A percentile compares a stretch with the other conserved stretches of the same genome.
Conservation (phyloP, 92 coral and sea anemone species). For the Epizoanthus rinbou region DNA sequence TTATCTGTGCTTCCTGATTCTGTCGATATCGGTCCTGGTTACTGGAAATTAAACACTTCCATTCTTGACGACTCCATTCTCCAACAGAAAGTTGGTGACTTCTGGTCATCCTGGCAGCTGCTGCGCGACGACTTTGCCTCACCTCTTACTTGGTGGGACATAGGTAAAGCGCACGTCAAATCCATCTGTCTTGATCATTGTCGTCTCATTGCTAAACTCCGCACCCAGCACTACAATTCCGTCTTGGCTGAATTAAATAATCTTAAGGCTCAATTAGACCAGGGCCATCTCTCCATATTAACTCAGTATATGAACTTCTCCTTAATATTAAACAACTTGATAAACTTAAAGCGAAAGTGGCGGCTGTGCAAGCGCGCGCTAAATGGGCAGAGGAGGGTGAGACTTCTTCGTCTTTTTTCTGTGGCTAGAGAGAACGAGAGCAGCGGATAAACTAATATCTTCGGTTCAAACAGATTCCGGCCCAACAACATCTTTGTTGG, state of each 20-base stretch:
- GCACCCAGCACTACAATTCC: not conserved
- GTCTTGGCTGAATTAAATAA: not conserved
- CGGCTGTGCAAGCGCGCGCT: not conserved
- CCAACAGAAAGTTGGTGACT: not conserved
- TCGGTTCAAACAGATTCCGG: not conserved
- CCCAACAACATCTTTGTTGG: not conserved
- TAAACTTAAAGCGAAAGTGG: not conserved
- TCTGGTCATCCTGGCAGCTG: not conserved
- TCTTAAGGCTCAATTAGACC: not conserved
- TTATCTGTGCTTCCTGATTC: not conserved
- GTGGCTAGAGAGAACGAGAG: not conserved
- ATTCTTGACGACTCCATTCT: not conserved
- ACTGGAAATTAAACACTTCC: slow-evolving; percentile 16
- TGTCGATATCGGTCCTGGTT: not conserved
- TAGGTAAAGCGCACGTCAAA: not conserved
- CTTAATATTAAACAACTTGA: too few species aligned
- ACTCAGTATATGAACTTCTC: not conserved
- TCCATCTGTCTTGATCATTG: not conserved
- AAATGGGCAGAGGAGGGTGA: not conserved
- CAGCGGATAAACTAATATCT: not conserved
- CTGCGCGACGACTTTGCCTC: not conserved
- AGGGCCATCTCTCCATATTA: not conserved
- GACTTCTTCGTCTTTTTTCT: not conserved
- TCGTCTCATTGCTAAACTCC: not conserved
- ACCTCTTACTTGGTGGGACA: not conserved